Evolutionary conservation across 2,797 vertebrate species (phyloP).

Genomic region (Chromobotia macracanthus): DNA sequence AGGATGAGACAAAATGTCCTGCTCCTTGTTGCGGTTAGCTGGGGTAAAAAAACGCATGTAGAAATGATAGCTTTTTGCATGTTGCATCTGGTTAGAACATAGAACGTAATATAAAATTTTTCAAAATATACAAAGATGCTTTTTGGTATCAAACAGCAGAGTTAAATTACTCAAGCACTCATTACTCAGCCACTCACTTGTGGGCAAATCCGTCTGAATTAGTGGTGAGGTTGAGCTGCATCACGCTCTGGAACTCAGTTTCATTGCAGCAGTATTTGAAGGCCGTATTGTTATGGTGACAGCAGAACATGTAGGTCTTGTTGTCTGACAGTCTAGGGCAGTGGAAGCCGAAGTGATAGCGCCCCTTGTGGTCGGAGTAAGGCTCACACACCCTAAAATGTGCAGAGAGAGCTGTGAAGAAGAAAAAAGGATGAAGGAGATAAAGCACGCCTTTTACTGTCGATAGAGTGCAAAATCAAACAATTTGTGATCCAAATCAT

Average conservation of each 20-base stretch:
- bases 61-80: background rate
- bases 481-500: conserved; percentile 3
- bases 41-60: background rate
- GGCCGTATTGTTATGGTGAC: conserved; percentile 95
- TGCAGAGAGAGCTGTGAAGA: conserved; percentile 83
- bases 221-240: conserved; percentile 93
- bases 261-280: conserved; percentile 99
- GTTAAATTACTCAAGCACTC: background rate
- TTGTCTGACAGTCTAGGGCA: conserved; percentile 98
- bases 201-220: conserved; percentile 87
- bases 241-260: conserved; percentile 94
- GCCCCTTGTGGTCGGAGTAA: conserved; percentile 94
- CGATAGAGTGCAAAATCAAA: background rate
- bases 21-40: too few species aligned
- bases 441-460: conserved; percentile 1
- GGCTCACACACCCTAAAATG: conserved; percentile 98
- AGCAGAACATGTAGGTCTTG: conserved; percentile 97
- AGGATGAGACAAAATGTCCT: background rate
- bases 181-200: conserved; percentile 83
- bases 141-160: background rate
- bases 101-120: too few species aligned
- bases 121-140: too few species aligned
- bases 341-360: conserved; percentile 97
- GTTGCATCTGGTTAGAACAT: background rate
- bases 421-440: conserved; percentile 5